Base-by-base conservation (phyloP, 2,113 vertebrate genomes). In the Pangasianodon gigas region DNA sequence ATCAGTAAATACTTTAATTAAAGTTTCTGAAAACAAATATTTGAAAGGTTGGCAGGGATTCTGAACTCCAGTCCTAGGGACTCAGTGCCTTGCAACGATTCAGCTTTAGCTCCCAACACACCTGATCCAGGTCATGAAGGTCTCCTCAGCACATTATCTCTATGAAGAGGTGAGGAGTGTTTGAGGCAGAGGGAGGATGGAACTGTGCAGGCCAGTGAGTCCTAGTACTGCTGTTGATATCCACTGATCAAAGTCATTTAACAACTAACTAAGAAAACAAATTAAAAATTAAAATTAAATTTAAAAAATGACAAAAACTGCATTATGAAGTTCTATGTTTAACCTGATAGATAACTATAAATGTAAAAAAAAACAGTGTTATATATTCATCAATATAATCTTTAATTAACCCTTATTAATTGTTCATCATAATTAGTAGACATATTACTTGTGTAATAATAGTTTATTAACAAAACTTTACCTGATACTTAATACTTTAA, bases 101-200 rank as follows among this genome's bases (percentile, higher is more conserved):
- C 56, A 2, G 37, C 21, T 46, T 84, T 26, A 62, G 37, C 56
- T 62, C 56, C 37, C 82, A 60, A 26, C 32, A 84, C 83, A 62
- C 56, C 21, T 62, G 83, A 62, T 84, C 83, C 83, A 84, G 56
- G 56, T 84, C 83, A 84, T 6, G 24, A 84, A 84, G 58, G 83
- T 62, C 56, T 58, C 32, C 52, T 84, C 26, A 62, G 83, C 83
- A 62, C 83, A 84, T 84, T 62, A 62, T 62, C 56, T 29, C 83
- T 10, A 21, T 41, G 32, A 84, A 37, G 83, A 84, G 56, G 19
- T 62, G 56, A 29, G 56, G 21, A 62, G 37, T 46, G 19, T 58
- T 84, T 84, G 37, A 60, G 58, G 21, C 37, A 44, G 54, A 62
- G 56, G 21, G 32, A 84, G 21, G 24, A 62, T 44, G 56, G 29